phyloP scores from a whole-genome alignment of 2,797 vertebrate genomes.

The Apodemus agrarius region DNA sequence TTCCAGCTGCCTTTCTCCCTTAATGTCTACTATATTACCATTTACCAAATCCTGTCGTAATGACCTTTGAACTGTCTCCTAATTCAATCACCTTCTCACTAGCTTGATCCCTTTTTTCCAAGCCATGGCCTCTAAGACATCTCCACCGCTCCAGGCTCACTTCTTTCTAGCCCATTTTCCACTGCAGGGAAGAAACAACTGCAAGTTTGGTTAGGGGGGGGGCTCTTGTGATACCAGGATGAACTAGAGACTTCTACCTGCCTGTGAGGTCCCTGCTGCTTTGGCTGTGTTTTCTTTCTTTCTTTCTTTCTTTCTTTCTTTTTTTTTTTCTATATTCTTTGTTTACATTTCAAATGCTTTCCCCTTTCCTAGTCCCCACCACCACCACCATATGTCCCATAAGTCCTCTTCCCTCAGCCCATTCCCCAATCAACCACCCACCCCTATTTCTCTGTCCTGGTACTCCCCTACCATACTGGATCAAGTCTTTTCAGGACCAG shows the following conservation, averaged over 20 bases:
- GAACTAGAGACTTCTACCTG: neutral
- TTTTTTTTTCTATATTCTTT: too few relatives aligned
- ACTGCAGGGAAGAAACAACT: neutral
- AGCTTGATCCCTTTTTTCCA: neutral
- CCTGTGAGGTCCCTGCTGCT: neutral
- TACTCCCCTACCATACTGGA: too few relatives aligned
- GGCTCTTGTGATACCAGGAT: neutral
- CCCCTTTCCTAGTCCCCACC: too few relatives aligned
- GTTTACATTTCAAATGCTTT: too few relatives aligned
- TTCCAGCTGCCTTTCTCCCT: slow-evolving; percentile 9
- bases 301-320: neutral
- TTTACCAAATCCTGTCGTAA: neutral
- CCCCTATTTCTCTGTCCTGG: too few relatives aligned
- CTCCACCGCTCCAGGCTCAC: neutral
- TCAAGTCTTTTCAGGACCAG: too few relatives aligned
- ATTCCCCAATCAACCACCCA: too few relatives aligned
- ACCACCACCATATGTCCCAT: too few relatives aligned
- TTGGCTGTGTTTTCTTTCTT: neutral
- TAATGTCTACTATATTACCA: neutral
- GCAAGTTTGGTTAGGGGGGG: neutral
- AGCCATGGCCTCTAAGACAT: neutral
- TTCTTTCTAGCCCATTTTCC: neutral
- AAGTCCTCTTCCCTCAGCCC: too few relatives aligned
- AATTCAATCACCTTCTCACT: neutral
- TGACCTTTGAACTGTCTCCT: neutral